Evolutionary conservation across 2,888 invertebrate genomes (phyloP).

Genomic region (Rotaria socialis): DNA sequence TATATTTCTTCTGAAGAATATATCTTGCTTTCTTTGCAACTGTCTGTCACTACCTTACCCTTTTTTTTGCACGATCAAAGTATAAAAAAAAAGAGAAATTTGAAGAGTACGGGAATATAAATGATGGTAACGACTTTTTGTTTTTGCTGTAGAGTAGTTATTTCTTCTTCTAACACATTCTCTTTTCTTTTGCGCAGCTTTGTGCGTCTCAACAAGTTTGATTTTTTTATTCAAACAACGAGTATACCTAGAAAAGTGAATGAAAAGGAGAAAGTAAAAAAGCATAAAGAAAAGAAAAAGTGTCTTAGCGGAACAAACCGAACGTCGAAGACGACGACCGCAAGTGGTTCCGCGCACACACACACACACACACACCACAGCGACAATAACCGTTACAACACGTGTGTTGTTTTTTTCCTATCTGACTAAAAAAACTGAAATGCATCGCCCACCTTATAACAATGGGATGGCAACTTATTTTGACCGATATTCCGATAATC

Average conservation of each 20-base stretch:
- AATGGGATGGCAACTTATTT: background rate
- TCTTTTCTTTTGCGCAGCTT: background rate
- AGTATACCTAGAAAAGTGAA: background rate
- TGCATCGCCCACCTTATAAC: background rate
- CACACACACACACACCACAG: background rate
- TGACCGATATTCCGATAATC: background rate
- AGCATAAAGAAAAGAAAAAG: background rate
- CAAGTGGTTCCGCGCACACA: background rate
- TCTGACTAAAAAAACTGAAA: background rate
- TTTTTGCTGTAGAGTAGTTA: background rate
- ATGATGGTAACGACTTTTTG: background rate
- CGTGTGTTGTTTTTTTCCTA: background rate
- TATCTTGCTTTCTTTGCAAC: too few species aligned
- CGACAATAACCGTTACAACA: background rate
- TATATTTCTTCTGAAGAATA: background rate
- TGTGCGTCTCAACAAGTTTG: background rate
- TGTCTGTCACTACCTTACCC: background rate
- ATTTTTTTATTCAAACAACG: slow-evolving; percentile 17
- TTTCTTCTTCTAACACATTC: background rate
- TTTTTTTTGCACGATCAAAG: background rate
- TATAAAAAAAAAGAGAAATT: background rate
- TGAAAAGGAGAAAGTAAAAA: background rate
- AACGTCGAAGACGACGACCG: background rate
- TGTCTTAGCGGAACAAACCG: background rate
- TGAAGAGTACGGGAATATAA: background rate